A percentile compares a stretch with the other conserved stretches of the same genome.
Conservation (phyloP, 2,113 vertebrate species). For the Carassius auratus region DNA sequence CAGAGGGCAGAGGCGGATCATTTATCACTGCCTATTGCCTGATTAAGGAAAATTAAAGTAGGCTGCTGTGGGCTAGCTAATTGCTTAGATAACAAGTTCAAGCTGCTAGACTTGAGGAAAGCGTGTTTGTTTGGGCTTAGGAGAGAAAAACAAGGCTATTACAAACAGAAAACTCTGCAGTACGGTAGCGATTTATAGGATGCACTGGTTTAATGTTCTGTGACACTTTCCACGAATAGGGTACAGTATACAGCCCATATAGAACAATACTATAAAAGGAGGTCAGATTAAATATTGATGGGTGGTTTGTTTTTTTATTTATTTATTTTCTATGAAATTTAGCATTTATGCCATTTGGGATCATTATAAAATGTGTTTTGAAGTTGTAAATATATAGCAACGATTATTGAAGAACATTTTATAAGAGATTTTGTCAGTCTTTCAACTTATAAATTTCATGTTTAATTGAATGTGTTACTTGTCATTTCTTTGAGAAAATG, state of each 20-base stretch:
- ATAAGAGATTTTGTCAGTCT: no score
- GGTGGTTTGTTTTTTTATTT: background rate
- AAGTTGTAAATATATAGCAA: background rate
- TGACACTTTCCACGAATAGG: background rate
- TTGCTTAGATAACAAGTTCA: slow-evolving; percentile 76
- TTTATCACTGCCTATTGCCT: slow-evolving; percentile 73
- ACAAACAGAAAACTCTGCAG: slow-evolving; percentile 50
- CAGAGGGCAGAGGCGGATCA: slow-evolving; percentile 68
- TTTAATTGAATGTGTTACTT: no score
- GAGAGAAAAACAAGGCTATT: slow-evolving; percentile 64
- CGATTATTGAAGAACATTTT: background rate
- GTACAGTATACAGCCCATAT: background rate
- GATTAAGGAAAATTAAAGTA: slow-evolving; percentile 76
- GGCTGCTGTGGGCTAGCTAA: slow-evolving; percentile 68
- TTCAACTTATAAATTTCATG: no score
- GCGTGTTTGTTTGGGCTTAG: slow-evolving; percentile 64
- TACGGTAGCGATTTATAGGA: background rate
- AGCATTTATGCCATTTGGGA: background rate
- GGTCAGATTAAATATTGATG: no score
- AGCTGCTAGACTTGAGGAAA: slow-evolving; percentile 65
- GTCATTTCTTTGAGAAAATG: no score
- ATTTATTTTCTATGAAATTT: background rate
- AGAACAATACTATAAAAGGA: background rate
- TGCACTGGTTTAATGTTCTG: no score
- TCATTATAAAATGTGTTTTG: background rate